Conservation (phyloP, 2,113 vertebrate genomes). For the Carassius gibelio region DNA sequence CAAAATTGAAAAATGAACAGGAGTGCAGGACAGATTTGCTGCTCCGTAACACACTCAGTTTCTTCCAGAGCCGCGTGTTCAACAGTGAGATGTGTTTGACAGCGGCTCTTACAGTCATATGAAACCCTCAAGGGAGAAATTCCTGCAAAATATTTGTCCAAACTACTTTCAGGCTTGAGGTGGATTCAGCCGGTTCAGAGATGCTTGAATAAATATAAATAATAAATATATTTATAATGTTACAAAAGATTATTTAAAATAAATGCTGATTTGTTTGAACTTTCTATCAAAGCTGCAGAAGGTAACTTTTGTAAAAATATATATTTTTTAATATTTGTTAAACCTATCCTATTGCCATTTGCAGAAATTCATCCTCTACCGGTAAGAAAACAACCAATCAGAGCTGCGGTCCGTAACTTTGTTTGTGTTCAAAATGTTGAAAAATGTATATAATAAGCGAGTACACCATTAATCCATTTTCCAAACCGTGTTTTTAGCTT, state of each 20-base stretch:
- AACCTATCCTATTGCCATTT: too few species aligned
- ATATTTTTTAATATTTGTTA: too few species aligned
- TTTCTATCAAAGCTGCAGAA: neutral
- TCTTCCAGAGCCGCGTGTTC: neutral
- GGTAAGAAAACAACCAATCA: too few species aligned
- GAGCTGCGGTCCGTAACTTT: too few species aligned
- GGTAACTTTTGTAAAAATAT: too few species aligned
- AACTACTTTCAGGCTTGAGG: slow-evolving; percentile 5
- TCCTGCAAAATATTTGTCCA: neutral
- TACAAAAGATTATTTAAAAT: neutral
- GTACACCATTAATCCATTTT: too few species aligned
- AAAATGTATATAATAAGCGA: too few species aligned
- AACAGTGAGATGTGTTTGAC: neutral
- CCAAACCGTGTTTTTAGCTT: too few species aligned
- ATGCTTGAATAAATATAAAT: neutral
- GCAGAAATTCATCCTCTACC: too few species aligned
- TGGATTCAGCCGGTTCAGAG: slow-evolving; percentile 2
- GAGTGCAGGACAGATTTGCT: slow-evolving; percentile 15
- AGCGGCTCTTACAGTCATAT: slow-evolving; percentile 19
- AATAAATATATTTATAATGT: neutral
- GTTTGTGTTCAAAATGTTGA: too few species aligned
- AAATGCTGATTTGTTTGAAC: neutral
- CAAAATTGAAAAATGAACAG: slow-evolving; percentile 35
- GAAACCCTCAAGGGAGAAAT: slow-evolving; percentile 9
- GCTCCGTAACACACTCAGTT: neutral